Percentiles rank a stretch among this genome's conserved stretches.
Conservation (phyloP, 2,888 invertebrate species). For the Callyntrura sp. region DNA sequence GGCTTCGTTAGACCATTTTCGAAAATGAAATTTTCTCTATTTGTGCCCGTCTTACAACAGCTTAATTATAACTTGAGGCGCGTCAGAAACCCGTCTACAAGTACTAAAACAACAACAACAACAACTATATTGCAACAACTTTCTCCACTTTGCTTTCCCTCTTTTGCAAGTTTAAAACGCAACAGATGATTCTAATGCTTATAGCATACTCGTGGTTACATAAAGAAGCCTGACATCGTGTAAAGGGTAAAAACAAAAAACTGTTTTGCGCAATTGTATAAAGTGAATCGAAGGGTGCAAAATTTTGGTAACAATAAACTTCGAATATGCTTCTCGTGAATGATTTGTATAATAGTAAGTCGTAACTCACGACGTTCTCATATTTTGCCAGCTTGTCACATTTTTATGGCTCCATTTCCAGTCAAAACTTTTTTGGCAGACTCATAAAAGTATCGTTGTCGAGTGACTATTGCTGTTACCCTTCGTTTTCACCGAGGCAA, state of each 20-base stretch:
- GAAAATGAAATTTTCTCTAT: conserved; percentile 24
- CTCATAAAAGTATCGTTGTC: not conserved
- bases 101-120: not conserved
- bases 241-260: too few species aligned
- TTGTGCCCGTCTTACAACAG: not conserved
- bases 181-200: conserved; percentile 20
- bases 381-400: conserved; percentile 11
- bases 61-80: conserved; percentile 19
- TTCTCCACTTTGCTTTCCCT: too few species aligned
- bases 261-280: too few species aligned
- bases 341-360: too few species aligned
- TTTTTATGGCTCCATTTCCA: not conserved
- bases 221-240: not conserved
- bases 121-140: not conserved
- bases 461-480: not conserved
- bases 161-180: not conserved
- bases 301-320: not conserved
- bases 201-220: not conserved
- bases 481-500: not conserved
- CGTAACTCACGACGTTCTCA: not conserved
- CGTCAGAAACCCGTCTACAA: conserved; percentile 2
- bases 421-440: not conserved
- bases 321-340: not conserved
- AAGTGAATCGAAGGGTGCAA: too few species aligned
- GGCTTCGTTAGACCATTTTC: conserved; percentile 24